phyloP scores from a whole-genome alignment of 2,113 vertebrate genomes.

The Chaetodon auriga region DNA sequence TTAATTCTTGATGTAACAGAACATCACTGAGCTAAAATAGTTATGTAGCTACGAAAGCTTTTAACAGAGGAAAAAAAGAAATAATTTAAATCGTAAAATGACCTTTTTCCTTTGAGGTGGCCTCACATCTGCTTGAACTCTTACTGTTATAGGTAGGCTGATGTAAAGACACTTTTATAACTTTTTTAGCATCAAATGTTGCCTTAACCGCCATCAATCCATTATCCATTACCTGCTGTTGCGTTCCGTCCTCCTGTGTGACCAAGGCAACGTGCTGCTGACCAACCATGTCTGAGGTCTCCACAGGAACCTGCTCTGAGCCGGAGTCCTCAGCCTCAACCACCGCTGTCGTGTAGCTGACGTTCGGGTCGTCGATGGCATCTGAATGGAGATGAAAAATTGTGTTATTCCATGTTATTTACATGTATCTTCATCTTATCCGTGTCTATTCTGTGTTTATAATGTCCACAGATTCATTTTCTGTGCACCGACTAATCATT shows the following conservation, averaged over 20 bases:
- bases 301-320: conserved; percentile 90
- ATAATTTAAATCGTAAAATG: too few relatives aligned
- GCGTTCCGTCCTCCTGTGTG: conserved; percentile 97
- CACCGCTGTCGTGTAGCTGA: conserved; percentile 90
- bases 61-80: too few relatives aligned
- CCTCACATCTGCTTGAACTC: too few relatives aligned
- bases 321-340: conserved; percentile 91
- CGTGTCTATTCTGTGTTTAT: background rate
- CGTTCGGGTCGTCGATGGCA: conserved; percentile 91
- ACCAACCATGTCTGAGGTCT: conserved; percentile 86
- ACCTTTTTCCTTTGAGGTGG: too few relatives aligned
- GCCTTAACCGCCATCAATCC: too few relatives aligned
- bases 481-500: background rate
- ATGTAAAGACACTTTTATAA: too few relatives aligned
- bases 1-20: too few relatives aligned
- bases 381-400: conserved; percentile 73
- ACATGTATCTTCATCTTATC: background rate
- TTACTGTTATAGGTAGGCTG: too few relatives aligned
- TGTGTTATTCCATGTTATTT: background rate
- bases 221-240: conserved; percentile 81
- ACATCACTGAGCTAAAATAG: too few relatives aligned
- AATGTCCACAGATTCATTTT: background rate
- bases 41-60: too few relatives aligned
- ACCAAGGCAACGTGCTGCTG: conserved; percentile 96
- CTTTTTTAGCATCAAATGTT: too few relatives aligned